Base-by-base conservation (phyloP, 1,140 invertebrate species). In the Anthonomus grandis region DNA sequence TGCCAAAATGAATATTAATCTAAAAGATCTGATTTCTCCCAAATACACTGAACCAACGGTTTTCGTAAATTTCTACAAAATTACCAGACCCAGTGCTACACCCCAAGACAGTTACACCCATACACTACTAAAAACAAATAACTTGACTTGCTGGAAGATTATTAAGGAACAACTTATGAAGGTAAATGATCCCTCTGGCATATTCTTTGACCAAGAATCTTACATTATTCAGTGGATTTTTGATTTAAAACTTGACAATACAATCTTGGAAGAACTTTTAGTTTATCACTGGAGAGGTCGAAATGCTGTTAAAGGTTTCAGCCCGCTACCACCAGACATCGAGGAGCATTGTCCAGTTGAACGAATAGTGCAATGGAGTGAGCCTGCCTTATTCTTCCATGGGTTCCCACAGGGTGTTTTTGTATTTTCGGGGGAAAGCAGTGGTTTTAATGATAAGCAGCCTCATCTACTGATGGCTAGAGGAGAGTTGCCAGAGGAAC, bases 381-480 rank as follows among this genome's bases (percentile, higher is more conserved):
- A 66, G 51, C 62, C 59, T 19, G 44, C 60, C 24, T 9, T 60
- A 22, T 66, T 66, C 48, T 64, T 66, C 25, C 59, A 64, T 8
- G 22, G 52, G 12, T 61, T 65, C 57, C n/a, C 25, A 5, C 34
- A 38, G 18, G 10, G 24, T 46, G 25, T 63, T 13, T 23, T 64
- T 22, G 50, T 57, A 8, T 62, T 62, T 34, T 25, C 17, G 37
- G 64, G 59, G 38, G 38, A 53, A 19, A 41, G 59, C 22, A 12
- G 21, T 31, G 34, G 49, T 9, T 64, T 64, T 38, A 23, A 62
- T 54, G 15, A 13, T n/a, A 24, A 38, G 27, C 18, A 9, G 12
- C 42, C 46, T 3, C 59, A 58, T 41, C 37, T 66, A 25, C 62
- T 64, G 27, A 44, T 66, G 10, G 24, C 59, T n/a, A 37, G 62